Percentiles rank a stretch among this genome's conserved stretches.
These are phyloP conservation scores for Branchinecta lynchi DNA, from an alignment of 1,140 invertebrate species.

Conservation along the genomic window DNA sequence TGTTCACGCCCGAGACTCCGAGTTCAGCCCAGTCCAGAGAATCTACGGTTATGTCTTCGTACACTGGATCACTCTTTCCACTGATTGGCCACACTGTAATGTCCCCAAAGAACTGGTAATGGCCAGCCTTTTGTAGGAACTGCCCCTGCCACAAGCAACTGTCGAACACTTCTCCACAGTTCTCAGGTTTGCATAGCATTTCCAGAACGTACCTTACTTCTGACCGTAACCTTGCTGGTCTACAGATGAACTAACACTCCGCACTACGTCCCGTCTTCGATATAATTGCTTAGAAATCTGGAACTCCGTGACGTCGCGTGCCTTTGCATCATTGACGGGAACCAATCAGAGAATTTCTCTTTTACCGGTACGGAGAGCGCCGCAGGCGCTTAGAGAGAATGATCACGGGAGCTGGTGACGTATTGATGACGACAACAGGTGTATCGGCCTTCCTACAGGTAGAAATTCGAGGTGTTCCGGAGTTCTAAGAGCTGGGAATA, in stretches of 20 bases:
- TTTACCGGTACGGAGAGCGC: no score
- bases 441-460: no score
- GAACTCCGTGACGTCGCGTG: no score
- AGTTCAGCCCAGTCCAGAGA: background rate
- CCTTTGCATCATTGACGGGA: no score
- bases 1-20: background rate
- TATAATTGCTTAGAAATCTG: background rate
- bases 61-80: background rate
- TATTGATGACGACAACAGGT: no score
- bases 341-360: no score
- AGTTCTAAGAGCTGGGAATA: no score
- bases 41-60: background rate
- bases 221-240: background rate
- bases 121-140: background rate
- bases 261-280: background rate
- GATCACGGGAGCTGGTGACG: no score
- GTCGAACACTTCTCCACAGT: background rate
- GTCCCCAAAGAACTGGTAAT: background rate
- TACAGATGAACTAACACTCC: background rate
- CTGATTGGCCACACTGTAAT: background rate
- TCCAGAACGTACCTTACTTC: background rate
- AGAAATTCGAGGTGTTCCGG: no score
- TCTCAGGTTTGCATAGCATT: conserved; percentile 3
- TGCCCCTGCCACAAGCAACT: background rate
- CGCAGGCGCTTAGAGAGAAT: no score